phyloP scores from a whole-genome alignment of 1,140 invertebrate species.

The Polypedilum pembai region DNA sequence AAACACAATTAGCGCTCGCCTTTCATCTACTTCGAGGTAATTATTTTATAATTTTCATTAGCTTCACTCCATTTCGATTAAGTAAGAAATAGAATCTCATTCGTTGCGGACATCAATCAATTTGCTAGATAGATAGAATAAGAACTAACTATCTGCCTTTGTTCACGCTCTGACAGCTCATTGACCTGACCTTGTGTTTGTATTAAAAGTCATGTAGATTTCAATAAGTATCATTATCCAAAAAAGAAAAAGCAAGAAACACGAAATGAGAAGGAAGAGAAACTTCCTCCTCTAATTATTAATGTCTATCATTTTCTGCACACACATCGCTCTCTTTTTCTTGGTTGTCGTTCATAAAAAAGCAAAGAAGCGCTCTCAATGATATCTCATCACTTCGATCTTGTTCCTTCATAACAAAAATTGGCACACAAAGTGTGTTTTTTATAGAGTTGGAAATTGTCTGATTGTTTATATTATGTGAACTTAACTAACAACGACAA shows the following conservation, averaged over 20 bases:
- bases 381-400: too few relatives aligned
- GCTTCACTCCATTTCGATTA: background rate
- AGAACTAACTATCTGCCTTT: too few relatives aligned
- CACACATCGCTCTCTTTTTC: background rate
- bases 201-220: slow-evolving; percentile 13
- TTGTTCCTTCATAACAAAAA: too few relatives aligned
- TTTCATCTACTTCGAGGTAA: slow-evolving; percentile 26
- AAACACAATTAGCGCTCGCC: background rate
- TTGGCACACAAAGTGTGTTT: too few relatives aligned
- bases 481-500: too few relatives aligned
- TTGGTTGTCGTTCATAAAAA: too few relatives aligned
- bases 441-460: too few relatives aligned
- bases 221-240: background rate
- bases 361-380: too few relatives aligned
- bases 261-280: background rate
- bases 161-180: background rate
- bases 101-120: background rate
- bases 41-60: background rate
- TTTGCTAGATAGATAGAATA: too few relatives aligned
- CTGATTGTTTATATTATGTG: too few relatives aligned
- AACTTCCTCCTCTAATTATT: slow-evolving; percentile 25
- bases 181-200: slow-evolving; percentile 16
- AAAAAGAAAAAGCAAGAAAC: background rate
- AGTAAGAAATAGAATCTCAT: background rate
- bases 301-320: slow-evolving; percentile 16